phyloP scores from a whole-genome alignment of 2,888 invertebrate genomes.

The Hyppa rectilinea region DNA sequence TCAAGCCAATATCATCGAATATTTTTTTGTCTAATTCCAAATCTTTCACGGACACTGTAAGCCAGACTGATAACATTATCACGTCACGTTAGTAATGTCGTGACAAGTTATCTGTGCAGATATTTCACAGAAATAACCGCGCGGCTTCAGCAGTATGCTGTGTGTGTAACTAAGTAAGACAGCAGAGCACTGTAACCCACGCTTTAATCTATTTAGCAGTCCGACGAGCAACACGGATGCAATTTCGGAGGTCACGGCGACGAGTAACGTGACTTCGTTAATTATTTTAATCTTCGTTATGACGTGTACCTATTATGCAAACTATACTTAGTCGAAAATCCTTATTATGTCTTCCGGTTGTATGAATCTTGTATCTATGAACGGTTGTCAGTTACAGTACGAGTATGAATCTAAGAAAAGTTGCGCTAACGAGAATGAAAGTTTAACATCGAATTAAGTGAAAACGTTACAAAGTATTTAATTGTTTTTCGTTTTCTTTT shows the following conservation, averaged over 20 bases:
- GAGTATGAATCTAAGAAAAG: background rate
- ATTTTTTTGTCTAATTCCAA: constrained; percentile 45
- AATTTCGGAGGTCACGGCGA: constrained; percentile 51
- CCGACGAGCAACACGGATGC: constrained; percentile 54
- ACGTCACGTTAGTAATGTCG: constrained; percentile 42
- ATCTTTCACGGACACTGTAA: constrained; percentile 50
- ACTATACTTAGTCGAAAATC: background rate
- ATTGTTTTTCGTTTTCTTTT: background rate
- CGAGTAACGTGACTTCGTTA: constrained; percentile 23
- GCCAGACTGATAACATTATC: constrained; percentile 50
- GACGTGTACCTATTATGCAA: constrained; percentile 11
- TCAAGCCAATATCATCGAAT: constrained; percentile 15
- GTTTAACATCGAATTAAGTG: background rate
- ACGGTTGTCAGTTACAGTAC: background rate
- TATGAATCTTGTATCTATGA: background rate
- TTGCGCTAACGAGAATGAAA: background rate
- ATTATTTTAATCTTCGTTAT: constrained; percentile 31
- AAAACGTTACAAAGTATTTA: background rate
- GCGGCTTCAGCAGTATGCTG: constrained; percentile 23
- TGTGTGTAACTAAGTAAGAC: constrained; percentile 21
- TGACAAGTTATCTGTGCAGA: constrained; percentile 43
- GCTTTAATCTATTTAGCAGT: constrained; percentile 57
- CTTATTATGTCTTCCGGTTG: background rate
- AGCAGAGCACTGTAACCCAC: constrained; percentile 51
- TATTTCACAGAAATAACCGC: constrained; percentile 29